A percentile compares a stretch with the other conserved stretches of the same genome.
Evolutionary conservation across 1,140 invertebrate species (phyloP).

Genomic region (Cydia splendana): DNA sequence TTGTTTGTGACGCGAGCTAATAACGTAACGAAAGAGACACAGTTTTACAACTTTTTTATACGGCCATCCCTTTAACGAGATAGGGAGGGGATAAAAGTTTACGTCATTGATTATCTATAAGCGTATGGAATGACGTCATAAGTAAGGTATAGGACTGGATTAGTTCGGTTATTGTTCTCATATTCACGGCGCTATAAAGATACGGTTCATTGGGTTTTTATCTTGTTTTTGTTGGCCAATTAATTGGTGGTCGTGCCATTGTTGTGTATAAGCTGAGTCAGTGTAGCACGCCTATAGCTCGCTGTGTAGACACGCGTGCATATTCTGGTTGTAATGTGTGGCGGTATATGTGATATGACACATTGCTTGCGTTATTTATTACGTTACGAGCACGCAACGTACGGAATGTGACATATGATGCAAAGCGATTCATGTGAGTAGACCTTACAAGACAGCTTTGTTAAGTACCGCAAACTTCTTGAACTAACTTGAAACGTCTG

Average conservation of each 20-base stretch:
- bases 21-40: constrained; percentile 19
- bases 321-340: background rate
- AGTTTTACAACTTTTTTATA: constrained; percentile 33
- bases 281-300: too few relatives aligned
- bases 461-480: too few relatives aligned
- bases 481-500: too few relatives aligned
- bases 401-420: too few relatives aligned
- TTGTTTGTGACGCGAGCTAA: constrained; percentile 24
- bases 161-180: constrained; percentile 30
- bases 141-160: constrained; percentile 16
- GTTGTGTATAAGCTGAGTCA: background rate
- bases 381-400: background rate
- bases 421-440: too few relatives aligned
- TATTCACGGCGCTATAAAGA: constrained; percentile 29
- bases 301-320: too few relatives aligned
- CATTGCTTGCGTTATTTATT: background rate
- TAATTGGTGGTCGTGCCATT: background rate
- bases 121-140: constrained; percentile 23
- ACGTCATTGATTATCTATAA: constrained; percentile 33
- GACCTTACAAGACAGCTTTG: too few relatives aligned
- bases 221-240: constrained; percentile 16
- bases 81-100: constrained; percentile 29
- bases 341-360: background rate
- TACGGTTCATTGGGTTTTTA: constrained; percentile 18
- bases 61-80: constrained; percentile 25